Evolutionary conservation across 2,888 invertebrate species (phyloP).

Genomic region (Trileptium ribeirensis): DNA sequence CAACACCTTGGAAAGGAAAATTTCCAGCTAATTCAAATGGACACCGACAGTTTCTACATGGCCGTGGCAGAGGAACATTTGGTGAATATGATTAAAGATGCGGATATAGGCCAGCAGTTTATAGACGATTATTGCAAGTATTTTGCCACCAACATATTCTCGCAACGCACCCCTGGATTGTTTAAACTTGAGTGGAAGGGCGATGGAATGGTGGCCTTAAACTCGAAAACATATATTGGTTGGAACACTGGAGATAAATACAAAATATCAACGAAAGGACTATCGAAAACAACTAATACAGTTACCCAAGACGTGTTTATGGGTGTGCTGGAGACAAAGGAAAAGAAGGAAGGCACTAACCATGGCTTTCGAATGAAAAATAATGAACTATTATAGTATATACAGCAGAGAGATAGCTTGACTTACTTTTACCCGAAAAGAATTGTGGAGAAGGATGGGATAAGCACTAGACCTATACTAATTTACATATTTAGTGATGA

Average conservation of each 20-base stretch:
- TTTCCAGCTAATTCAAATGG: constrained; percentile 11
- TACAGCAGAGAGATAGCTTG: too few species aligned
- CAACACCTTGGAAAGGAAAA: neutral
- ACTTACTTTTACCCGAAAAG: too few species aligned
- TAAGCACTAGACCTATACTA: too few species aligned
- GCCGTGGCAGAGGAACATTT: neutral
- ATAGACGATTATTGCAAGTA: too few species aligned
- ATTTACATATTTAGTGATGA: too few species aligned
- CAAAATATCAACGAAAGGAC: too few species aligned
- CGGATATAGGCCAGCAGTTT: too few species aligned
- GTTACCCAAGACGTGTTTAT: neutral
- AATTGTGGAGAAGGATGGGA: too few species aligned
- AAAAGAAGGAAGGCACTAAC: neutral
- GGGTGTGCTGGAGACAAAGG: neutral
- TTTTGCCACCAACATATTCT: neutral
- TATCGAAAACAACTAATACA: neutral
- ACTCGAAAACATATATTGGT: neutral
- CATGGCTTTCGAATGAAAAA: too few species aligned
- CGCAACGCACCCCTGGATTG: neutral
- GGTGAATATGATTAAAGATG: too few species aligned
- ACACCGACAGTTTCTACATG: neutral
- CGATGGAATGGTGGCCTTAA: neutral
- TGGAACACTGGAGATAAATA: neutral
- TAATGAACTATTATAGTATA: too few species aligned
- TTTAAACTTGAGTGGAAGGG: neutral